phyloP scores from a whole-genome alignment of 2,888 invertebrate genomes.

The Agrotis puta region DNA sequence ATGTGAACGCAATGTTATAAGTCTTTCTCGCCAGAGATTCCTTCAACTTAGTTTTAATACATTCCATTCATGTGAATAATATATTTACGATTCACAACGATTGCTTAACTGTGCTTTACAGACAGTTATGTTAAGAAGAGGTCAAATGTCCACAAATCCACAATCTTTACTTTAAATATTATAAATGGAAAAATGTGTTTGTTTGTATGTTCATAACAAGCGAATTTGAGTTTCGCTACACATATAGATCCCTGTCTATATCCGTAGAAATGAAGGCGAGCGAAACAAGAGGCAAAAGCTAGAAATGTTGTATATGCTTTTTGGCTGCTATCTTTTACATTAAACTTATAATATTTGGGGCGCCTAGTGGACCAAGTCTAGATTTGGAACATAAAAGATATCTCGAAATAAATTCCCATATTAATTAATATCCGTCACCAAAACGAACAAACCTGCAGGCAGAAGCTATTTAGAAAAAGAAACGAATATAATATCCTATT shows the following conservation, averaged over 20 bases:
- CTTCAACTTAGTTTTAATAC: background rate
- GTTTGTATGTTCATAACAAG: background rate
- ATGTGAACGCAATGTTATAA: background rate
- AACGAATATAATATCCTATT: background rate
- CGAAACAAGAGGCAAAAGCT: no score
- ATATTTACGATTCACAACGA: background rate
- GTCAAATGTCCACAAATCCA: background rate
- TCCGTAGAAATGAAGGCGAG: no score
- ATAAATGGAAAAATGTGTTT: background rate
- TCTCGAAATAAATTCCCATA: no score
- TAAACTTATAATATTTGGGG: no score
- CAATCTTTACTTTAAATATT: background rate
- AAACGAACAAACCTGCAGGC: no score
- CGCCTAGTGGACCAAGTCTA: no score
- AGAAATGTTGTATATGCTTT: no score
- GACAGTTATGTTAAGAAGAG: background rate
- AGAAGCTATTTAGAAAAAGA: background rate
- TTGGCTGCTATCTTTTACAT: no score
- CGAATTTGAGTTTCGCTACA: no score
- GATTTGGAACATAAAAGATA: no score
- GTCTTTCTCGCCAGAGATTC: background rate
- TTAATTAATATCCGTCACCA: no score
- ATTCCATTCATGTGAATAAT: background rate
- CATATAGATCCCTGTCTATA: no score
- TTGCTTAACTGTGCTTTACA: background rate